Evolutionary conservation across 2,797 vertebrate genomes (phyloP), one percentile per base, ranked within the genome.

Genomic region (Platyrinchus mystaceus): DNA sequence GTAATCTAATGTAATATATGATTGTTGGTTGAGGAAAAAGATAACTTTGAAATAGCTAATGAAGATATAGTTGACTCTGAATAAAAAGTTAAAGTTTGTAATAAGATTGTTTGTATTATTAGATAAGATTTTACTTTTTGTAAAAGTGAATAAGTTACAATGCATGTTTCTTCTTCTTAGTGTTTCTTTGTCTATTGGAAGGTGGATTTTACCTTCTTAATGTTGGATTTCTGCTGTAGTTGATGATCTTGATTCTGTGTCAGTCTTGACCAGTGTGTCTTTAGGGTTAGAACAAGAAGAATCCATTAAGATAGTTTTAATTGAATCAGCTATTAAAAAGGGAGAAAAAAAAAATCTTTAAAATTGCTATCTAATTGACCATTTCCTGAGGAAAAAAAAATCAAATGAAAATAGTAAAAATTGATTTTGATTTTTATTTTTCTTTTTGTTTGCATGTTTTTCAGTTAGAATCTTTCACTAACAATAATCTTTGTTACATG

Each of bases 11-110:
- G 80, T 93, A 95, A 87, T 76, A 94, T 96, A 82, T 92, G 41
- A 12, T 63, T 95, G 68, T 92, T 28, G 28, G 37, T 70, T 66
- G 78, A 92, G 44, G 43, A 91, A 89, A 95, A 73, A 83, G 70
- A 88, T 91, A 83, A 94, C 81, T 96, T 94, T 77, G 32, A 80
- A 96, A 87, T 60, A 94, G 58, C 71, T 95, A 95, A 94, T 47
- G 76, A 95, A 85, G 41, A 64, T 91, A 86, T 14, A 95, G 69
- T 62, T 87, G 94, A 96, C 81, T 68, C 49, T 74, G 84, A 94
- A 62, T 55, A 89, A 96, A 96, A 97, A 84, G 79, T 96, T 93
- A 93, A 93, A 32, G 59, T 94, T 37, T 93, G 84, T 83, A 75
- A 90, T 86, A 87, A 67, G 52, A 37, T 20, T 50, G 4, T 55